Percentiles rank a stretch among this genome's conserved stretches.
Evolutionary conservation across 1,140 invertebrate species (phyloP).

Genomic region (Heliconius hewitsoni): DNA sequence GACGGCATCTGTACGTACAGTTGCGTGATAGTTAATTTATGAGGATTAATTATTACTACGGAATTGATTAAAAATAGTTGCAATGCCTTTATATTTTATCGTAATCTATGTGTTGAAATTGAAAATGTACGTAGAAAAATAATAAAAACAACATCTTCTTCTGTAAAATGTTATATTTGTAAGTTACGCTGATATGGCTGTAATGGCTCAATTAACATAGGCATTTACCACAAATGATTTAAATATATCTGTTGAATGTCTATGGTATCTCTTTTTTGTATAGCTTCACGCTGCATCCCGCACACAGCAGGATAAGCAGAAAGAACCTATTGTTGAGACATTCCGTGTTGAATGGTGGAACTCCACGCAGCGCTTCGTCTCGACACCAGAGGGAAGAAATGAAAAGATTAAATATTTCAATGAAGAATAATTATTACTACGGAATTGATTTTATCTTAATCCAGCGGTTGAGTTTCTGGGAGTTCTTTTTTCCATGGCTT

Average conservation of each 20-base stretch:
- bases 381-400: not conserved
- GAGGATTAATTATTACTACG: not conserved
- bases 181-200: too few relatives aligned
- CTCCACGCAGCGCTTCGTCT: not conserved
- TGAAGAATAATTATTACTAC: too few relatives aligned
- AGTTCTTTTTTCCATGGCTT: too few relatives aligned
- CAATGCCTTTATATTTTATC: not conserved
- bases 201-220: too few relatives aligned
- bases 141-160: too few relatives aligned
- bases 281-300: not conserved
- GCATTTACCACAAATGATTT: too few relatives aligned
- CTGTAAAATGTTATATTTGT: too few relatives aligned
- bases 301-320: not conserved
- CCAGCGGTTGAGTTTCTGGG: too few relatives aligned
- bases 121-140: too few relatives aligned
- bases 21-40: slow-evolving; percentile 4
- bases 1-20: slow-evolving; percentile 5
- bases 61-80: not conserved
- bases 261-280: not conserved
- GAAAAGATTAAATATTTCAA: too few relatives aligned
- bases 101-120: not conserved
- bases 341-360: not conserved
- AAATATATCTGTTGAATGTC: too few relatives aligned
- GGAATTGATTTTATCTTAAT: too few relatives aligned
- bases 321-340: not conserved